Base-by-base conservation (phyloP, 2,888 invertebrate genomes). In the Drosophila emarginata region DNA sequence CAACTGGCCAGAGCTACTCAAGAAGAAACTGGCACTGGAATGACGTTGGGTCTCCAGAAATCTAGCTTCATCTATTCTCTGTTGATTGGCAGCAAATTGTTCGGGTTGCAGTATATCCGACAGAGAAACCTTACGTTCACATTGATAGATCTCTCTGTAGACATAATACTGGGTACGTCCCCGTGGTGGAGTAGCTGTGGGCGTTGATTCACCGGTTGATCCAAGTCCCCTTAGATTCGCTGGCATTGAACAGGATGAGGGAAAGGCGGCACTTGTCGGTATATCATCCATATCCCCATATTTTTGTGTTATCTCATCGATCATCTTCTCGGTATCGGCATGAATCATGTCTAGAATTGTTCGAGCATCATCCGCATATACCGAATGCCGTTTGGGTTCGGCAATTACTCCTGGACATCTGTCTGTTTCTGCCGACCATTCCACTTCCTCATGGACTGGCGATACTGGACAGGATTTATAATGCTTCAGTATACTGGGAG, bases 391-490 rank as follows among this genome's bases (percentile, higher is more conserved):
- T 60, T 92, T 93, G 0, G 91, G 90, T 61, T 91, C 91, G 0
- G 82, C 87, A 18, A 86, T 79, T 0, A 87, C 79, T 1, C 74
- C 80, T 11, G 32, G 32, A 0, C 87, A 80, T 0, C 88, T 84
- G 36, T 90, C 90, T 61, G 81, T 77, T 54, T 92, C 89, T 79
- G 91, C 83, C 0, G 91, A 90, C 94, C 94, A 94, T 88, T 95
- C 95, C 39, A 95, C 93, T 87, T 96, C 96, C 87, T 96, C 96
- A 61, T 95, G 96, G 0, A 96, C 96, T 0, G 96, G 96, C 0
- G 96, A 96, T 0, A 96, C 96, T 0, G 96, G 96, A 77, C 96
- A 94, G 4, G 96, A 96, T 82, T 96, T 96, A 75, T 95, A 94
- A 78, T 94, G 94, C 77, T 94, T 94, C 54, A 94, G 92, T 62